Evolutionary conservation across 2,888 invertebrate species (phyloP).

Genomic region (Drosophila anomalata): DNA sequence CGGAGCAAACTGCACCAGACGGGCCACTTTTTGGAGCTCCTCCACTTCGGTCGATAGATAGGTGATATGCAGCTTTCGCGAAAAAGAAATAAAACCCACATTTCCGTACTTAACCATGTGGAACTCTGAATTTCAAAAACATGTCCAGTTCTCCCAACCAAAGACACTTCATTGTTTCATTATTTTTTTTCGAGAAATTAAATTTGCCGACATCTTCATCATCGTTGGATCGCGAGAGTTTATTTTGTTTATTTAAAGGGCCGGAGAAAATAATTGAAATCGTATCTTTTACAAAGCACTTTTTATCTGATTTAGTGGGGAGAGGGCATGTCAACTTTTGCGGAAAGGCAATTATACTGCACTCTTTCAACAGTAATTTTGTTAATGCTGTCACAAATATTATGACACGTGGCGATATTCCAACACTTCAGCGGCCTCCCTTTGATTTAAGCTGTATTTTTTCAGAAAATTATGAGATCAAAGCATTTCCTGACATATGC

Average conservation of each 20-base stretch:
- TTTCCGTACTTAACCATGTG: conserved; percentile 79
- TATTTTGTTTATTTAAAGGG: background rate
- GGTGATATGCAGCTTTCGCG: conserved; percentile 27
- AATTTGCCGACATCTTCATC: conserved; percentile 43
- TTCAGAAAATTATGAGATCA: conserved; percentile 82
- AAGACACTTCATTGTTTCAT: conserved; percentile 41
- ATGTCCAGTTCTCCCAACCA: conserved; percentile 40
- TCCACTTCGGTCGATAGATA: conserved; percentile 25
- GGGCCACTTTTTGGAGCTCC: conserved; percentile 6
- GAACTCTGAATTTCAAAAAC: conserved; percentile 64
- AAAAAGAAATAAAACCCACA: conserved; percentile 43
- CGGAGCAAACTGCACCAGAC: conserved; percentile 42
- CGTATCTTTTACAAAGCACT: conserved; percentile 32
- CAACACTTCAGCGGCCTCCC: conserved; percentile 59
- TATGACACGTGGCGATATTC: conserved; percentile 65
- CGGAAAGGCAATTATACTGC: conserved; percentile 41
- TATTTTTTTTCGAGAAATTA: conserved; percentile 21
- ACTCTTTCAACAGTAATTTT: conserved; percentile 43
- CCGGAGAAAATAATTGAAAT: conserved; percentile 8
- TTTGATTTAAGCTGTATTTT: conserved; percentile 83
- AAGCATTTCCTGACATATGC: conserved; percentile 61
- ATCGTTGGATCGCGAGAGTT: background rate
- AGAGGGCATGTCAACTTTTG: conserved; percentile 19
- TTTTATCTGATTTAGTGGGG: conserved; percentile 15
- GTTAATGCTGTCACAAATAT: conserved; percentile 48